Evolutionary conservation across 2,888 invertebrate genomes (phyloP), one percentile per base, ranked within the genome.

Genomic region (Hofmannophila pseudospretella): DNA sequence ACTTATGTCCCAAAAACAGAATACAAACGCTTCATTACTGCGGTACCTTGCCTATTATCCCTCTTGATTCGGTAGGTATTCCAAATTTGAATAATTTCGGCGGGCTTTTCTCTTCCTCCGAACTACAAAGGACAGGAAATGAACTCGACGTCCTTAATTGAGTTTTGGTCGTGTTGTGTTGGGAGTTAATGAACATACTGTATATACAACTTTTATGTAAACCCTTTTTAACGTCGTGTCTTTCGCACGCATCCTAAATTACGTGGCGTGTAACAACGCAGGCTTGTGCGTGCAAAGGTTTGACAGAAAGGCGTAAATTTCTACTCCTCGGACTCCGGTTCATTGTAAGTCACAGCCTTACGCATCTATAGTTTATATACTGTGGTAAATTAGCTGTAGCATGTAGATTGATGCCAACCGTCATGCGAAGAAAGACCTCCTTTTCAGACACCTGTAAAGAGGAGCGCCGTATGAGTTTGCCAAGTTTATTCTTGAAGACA

Each of bases 71-170:
- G 30, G 26, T 32, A 35, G 36, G 39, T 45, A 33, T 42, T 34
- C n/a, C 36, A 41, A 40, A 46, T 49, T 45, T 49, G 44, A 47
- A 49, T 49, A 49, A 46, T 44, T 47, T 36, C 39, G 34, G 27
- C 41, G 29, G 26, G 39, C 41, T 36, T 41, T 46, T 42, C 28
- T 33, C 29, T 39, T 32, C 11, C 34, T 36, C 30, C 25, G 30
- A 43, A 38, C 22, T 22, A 45, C 46, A 45, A 43, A 49, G 44
- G 37, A 36, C 41, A 40, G 49, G 46, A 49, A 45, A 49, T 45
- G 46, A 47, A 41, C 39, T 38, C 37, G 29, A 23, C 39, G 31
- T 31, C 38, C 39, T 29, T 49, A 43, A 49, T 49, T 44, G 39
- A 38, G 41, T 42, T 42, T 38, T 23, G 36, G 32, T 38, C 30